Percentiles rank a stretch among this genome's conserved stretches.
phyloP scores from a whole-genome alignment of 35 echinoderm and acorn worm genomes.

The Strongylocentrotus purpuratus region DNA sequence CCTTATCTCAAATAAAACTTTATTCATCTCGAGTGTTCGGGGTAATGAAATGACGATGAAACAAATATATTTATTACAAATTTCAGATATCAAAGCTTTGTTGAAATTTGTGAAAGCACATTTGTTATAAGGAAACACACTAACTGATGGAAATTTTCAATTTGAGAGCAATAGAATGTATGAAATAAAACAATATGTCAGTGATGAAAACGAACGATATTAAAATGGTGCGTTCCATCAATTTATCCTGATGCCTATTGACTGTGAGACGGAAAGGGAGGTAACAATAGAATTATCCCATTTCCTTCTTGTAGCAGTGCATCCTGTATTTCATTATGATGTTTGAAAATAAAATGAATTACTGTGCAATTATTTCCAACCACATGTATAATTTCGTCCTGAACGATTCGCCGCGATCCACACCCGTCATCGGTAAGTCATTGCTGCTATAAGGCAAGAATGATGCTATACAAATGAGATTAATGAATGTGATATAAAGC shows the following conservation, averaged over 20 bases:
- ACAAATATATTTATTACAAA: too few species aligned
- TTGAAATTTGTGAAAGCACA: too few species aligned
- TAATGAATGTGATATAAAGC: neutral
- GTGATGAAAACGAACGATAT: neutral
- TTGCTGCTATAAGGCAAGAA: neutral
- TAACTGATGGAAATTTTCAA: too few species aligned
- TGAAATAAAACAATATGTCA: too few species aligned
- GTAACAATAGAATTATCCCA: constrained; percentile 3
- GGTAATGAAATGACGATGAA: too few species aligned
- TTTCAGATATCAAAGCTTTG: too few species aligned
- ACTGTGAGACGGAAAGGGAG: neutral
- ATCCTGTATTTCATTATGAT: constrained; percentile 5
- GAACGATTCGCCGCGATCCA: neutral
- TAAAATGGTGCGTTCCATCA: neutral
- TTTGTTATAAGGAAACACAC: too few species aligned
- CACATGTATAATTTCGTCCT: neutral
- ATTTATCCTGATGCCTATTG: neutral
- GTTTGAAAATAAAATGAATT: neutral
- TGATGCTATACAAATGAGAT: neutral
- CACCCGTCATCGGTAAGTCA: neutral
- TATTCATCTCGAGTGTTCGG: too few species aligned
- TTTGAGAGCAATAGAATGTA: too few species aligned
- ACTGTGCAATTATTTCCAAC: neutral
- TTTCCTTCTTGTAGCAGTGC: neutral
- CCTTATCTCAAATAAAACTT: too few species aligned